Evolutionary conservation across 2,113 vertebrate genomes (phyloP).

Genomic region (Corapipo altera): DNA sequence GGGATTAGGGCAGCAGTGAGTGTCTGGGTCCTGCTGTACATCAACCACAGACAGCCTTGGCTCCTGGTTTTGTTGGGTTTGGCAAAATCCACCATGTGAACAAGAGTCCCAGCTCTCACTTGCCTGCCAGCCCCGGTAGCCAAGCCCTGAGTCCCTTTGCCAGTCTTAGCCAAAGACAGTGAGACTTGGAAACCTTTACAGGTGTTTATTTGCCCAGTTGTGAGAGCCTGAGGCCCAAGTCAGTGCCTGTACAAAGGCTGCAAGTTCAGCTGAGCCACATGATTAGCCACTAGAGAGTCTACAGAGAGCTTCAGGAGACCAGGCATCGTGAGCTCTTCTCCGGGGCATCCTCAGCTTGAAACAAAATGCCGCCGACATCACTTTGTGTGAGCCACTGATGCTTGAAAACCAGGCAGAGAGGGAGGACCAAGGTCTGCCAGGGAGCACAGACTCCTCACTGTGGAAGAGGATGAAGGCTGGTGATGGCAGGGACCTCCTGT

Average conservation of each 20-base stretch:
- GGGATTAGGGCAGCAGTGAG: background rate
- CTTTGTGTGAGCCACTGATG: background rate
- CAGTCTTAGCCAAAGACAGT: background rate
- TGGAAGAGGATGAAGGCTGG: background rate
- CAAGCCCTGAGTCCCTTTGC: background rate
- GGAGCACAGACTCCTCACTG: background rate
- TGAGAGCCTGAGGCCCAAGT: background rate
- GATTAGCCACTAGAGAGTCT: background rate
- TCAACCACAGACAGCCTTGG: background rate
- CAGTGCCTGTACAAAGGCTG: background rate
- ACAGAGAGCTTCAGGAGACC: background rate
- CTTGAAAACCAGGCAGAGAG: background rate
- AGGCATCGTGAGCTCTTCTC: background rate
- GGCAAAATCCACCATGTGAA: background rate
- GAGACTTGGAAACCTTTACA: background rate
- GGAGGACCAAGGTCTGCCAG: background rate
- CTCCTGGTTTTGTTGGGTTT: background rate
- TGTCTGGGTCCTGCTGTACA: background rate
- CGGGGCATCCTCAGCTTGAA: background rate
- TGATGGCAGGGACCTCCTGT: background rate
- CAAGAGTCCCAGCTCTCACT: background rate
- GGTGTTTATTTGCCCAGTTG: background rate
- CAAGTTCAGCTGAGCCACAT: background rate
- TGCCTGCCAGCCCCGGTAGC: fast-evolving
- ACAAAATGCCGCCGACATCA: fast-evolving